These are phyloP conservation scores for Patella caerulea DNA, from an alignment of 2,888 invertebrate genomes.

Conservation along the genomic window DNA sequence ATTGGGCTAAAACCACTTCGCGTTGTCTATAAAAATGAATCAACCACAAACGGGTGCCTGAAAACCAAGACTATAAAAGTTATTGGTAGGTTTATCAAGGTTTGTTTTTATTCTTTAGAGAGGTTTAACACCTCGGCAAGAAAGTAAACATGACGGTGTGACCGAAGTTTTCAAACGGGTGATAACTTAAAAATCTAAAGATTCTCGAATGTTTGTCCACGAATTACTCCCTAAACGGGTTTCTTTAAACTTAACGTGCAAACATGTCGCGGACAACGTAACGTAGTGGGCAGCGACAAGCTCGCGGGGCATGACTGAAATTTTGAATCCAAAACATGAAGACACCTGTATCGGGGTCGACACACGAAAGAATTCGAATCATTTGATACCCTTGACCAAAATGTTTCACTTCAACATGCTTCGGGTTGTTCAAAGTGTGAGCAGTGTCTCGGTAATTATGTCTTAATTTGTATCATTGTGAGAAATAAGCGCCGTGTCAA, in stretches of 20 bases:
- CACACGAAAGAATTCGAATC: neutral
- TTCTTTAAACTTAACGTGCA: slow-evolving; percentile 7
- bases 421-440: slow-evolving; percentile 4
- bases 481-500: neutral
- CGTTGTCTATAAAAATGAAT: too few relatives aligned
- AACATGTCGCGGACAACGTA: neutral
- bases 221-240: neutral
- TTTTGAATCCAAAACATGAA: neutral
- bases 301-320: neutral
- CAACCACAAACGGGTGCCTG: too few relatives aligned
- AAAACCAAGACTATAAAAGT: neutral
- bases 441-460: neutral
- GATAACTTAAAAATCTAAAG: slow-evolving; percentile 5
- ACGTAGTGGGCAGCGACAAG: neutral
- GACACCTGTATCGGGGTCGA: slow-evolving; percentile 3
- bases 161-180: slow-evolving; percentile 9
- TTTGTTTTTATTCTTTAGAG: slow-evolving; percentile 1
- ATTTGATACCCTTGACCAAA: neutral
- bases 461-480: neutral
- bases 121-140: neutral
- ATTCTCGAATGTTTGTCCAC: neutral
- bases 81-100: neutral
- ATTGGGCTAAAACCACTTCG: too few relatives aligned
- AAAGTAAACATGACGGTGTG: slow-evolving; percentile 4
- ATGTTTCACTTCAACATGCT: neutral